Base-by-base conservation (phyloP, 2,888 invertebrate genomes). In the Stenodema calcarata region DNA sequence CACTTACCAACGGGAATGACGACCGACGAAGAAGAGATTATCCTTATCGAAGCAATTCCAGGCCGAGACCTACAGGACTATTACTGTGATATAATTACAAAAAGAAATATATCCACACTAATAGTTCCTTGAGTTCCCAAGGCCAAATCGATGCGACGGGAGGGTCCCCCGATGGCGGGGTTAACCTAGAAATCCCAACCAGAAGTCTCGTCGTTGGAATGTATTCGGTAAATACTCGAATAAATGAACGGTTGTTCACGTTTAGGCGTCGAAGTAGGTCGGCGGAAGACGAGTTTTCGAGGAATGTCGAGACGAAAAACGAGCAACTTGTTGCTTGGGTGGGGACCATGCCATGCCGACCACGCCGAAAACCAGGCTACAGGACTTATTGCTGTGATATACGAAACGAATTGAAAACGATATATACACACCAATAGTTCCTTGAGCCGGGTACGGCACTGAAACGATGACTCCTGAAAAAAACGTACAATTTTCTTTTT, bases 11-110 rank as follows among this genome's bases (percentile, higher is more conserved):
- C 23, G 54, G 54, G 18, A 23, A 2, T 87, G 47, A 11, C 1
- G 81, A 54, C 62, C 27, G 78, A 11, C 78, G 78, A 78, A 27
- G 27, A 18, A 27, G 27, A 27, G 3, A 62, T 62, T 23, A 35
- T 62, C 23, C 27, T 11, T 16, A 23, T 2, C n/a, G 78, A 78
- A 44, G 41, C 62, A 23, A 62, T 23, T 42, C 44, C 70, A 82
- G 80, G 42, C 86, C 62, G 28, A 87, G 91, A 91, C 87, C 86
- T 88, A 86, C 88, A 88, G 89, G 88, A 88, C 87, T 89, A 88
- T 87, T 81, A 87, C 88, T 88, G 88, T 88, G 88, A 88, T 88
- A 88, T 86, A 87, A 79, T 87, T 80, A 62, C 69, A 78, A 47
- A 41, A 27, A 76, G 41, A 78, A 80, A 81, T 87, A 88, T 88